phyloP scores from a whole-genome alignment of 2,888 invertebrate genomes.

The Dichetophora obliterata region DNA sequence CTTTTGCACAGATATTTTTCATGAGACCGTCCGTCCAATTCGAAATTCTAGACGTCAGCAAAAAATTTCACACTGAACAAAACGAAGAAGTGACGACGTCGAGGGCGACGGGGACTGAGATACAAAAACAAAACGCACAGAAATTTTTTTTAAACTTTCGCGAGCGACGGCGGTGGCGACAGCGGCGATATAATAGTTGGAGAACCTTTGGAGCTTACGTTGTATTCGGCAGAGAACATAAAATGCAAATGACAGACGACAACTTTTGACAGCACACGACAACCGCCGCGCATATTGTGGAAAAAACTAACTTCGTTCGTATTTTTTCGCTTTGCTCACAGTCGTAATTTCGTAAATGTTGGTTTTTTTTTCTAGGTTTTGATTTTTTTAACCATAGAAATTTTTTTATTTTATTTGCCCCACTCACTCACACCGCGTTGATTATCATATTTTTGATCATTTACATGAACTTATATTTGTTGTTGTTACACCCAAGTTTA shows the following conservation, averaged over 20 bases:
- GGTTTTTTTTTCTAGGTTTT: neutral
- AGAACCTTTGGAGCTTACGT: neutral
- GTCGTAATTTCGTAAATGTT: constrained; percentile 19
- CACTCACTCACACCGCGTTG: neutral
- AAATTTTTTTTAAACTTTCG: constrained; percentile 3
- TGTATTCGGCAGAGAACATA: constrained; percentile 29
- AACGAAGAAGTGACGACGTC: constrained; percentile 18
- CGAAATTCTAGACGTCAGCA: constrained; percentile 42
- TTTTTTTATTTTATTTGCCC: neutral
- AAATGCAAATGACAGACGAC: constrained; percentile 35
- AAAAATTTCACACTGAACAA: constrained; percentile 30
- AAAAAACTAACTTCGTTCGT: constrained; percentile 12
- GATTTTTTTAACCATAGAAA: neutral
- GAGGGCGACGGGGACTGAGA: constrained; percentile 15
- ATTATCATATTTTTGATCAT: constrained; percentile 8
- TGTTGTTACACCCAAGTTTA: neutral
- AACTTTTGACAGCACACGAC: constrained; percentile 28
- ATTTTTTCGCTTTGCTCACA: neutral
- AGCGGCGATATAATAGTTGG: neutral
- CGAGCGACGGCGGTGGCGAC: neutral
- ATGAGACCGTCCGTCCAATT: constrained; percentile 31
- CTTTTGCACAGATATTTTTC: constrained; percentile 21
- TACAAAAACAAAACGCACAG: constrained; percentile 18
- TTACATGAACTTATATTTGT: neutral
- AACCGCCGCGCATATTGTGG: constrained; percentile 23